Evolutionary conservation across 2,113 vertebrate species (phyloP).

Genomic region (Crotalus viridis): DNA sequence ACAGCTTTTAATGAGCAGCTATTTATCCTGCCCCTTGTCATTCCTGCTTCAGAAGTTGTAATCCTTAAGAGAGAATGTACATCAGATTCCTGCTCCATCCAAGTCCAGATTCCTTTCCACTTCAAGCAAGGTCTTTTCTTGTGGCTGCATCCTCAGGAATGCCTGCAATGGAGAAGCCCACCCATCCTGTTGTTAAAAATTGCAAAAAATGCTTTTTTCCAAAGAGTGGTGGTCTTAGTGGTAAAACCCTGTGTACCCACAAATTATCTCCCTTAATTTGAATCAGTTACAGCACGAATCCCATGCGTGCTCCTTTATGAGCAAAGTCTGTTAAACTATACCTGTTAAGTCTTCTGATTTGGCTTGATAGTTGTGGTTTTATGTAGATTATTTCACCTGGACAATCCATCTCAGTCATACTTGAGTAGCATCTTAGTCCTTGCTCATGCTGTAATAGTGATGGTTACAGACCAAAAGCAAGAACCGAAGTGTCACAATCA

Average conservation of each 20-base stretch:
- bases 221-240: not conserved
- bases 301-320: not conserved
- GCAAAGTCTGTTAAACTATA: not conserved
- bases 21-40: not conserved
- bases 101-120: not conserved
- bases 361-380: not conserved
- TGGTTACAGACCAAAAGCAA: not conserved
- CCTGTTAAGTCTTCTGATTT: not conserved
- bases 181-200: not conserved
- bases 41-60: not conserved
- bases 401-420: not conserved
- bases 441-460: not conserved
- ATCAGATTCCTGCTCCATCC: not conserved
- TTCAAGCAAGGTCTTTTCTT: not conserved
- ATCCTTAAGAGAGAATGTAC: not conserved
- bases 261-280: not conserved
- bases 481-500: not conserved
- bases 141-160: not conserved
- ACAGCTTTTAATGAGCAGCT: not conserved
- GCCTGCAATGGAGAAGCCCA: not conserved
- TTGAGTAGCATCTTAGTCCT: not conserved
- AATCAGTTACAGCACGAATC: not conserved
- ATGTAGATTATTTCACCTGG: not conserved
- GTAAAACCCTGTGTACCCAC: not conserved
- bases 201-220: not conserved